Base-by-base conservation (phyloP, 2,797 vertebrate genomes). In the Spondyliosoma cantharus region DNA sequence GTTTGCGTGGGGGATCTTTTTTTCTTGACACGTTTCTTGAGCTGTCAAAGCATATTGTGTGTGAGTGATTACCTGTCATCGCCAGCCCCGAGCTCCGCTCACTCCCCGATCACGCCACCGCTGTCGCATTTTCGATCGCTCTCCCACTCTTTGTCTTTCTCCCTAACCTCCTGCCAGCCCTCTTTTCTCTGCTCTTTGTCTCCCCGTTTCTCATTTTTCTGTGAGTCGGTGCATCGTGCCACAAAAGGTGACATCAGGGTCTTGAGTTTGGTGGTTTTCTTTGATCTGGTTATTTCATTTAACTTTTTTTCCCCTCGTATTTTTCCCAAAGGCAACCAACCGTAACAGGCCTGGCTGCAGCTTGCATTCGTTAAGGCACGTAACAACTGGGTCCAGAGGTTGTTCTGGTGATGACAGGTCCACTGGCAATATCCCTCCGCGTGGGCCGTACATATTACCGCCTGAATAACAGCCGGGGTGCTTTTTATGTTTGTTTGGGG, bases 51-150 rank as follows among this genome's bases (percentile, higher is more conserved):
- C 89, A 82, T 81, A 91, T 92, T 88, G 89, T 91, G 86, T 78
- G 69, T 93, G 92, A 93, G 86, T 91, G 91, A 93, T 92, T 91
- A 91, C 83, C 85, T 92, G 93, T 93, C 93, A 94, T 86, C 67
- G 57, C 78, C 59, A 89, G 87, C 86, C 88, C 78, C 59, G 80
- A 89, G 87, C 88, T 87, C 74, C 78, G 67, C 83, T 89, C 81
- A 78, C 79, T 78, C 74, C 80, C 81, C 60, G 62, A 84, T 88
- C 84, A 85, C 65, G 46, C 83, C 76, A 50, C 79, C 48, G 56
- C 67, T 75, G 80, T 67, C 62, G 74, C 76, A 68, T 83, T 76
- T 78, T 79, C 66, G 67, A 59, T 32, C 16, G 7, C 52, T 70
- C 78, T 65, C 74, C 59, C 50, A 63, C 77, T 86, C 65, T 68